phyloP scores from a whole-genome alignment of 2,888 invertebrate genomes.

The Acronicta psi region DNA sequence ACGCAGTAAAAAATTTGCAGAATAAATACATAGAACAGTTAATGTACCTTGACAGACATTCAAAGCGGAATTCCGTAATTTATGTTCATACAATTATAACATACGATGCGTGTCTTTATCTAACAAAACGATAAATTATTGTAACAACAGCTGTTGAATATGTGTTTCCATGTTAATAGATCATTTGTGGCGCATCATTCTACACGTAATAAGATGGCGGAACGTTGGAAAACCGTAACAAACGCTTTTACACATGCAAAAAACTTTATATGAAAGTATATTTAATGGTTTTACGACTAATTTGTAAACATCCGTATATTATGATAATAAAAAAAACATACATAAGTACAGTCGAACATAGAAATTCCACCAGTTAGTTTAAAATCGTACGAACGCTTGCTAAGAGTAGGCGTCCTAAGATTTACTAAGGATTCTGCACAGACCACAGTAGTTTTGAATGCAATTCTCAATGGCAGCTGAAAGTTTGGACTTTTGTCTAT shows the following conservation, averaged over 20 bases:
- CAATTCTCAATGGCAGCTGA: too few species aligned
- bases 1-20: conserved; percentile 12
- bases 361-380: too few species aligned
- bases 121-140: conserved; percentile 30
- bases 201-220: conserved; percentile 12
- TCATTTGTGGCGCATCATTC: conserved; percentile 20
- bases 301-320: too few species aligned
- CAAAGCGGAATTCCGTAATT: conserved; percentile 8
- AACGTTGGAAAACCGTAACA: conserved; percentile 17
- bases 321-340: too few species aligned
- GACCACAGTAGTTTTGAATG: too few species aligned
- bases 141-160: conserved; percentile 23
- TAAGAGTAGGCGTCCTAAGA: too few species aligned
- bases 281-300: not conserved
- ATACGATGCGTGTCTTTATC: conserved; percentile 20
- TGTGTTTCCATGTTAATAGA: conserved; percentile 28
- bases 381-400: too few species aligned
- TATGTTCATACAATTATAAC: conserved; percentile 3
- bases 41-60: conserved; percentile 24
- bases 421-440: too few species aligned
- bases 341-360: too few species aligned
- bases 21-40: conserved; percentile 11
- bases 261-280: conserved; percentile 13
- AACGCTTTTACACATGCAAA: conserved; percentile 8
- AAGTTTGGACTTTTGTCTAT: too few species aligned